Evolutionary conservation across 2,113 vertebrate genomes (phyloP).

Genomic region (Cyphomyrus discorhynchus): DNA sequence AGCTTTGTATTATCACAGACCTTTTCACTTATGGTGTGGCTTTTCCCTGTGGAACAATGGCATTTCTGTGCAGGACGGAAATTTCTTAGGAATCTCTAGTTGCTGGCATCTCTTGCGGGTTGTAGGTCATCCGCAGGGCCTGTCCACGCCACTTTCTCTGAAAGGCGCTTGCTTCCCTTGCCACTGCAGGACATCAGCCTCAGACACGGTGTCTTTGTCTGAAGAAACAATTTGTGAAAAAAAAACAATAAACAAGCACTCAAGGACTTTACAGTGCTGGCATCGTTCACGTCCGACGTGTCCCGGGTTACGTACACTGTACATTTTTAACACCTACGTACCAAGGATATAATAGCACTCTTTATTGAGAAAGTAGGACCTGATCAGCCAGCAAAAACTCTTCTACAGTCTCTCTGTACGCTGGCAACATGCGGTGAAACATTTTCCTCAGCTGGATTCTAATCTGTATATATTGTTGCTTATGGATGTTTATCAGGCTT

Average conservation of each 20-base stretch:
- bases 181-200: not conserved
- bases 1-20: not conserved
- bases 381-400: not conserved
- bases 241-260: not conserved
- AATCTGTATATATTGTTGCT: not conserved
- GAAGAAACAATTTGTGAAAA: not conserved
- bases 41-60: not conserved
- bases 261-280: not conserved
- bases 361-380: not conserved
- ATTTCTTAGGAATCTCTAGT: constrained; percentile 2
- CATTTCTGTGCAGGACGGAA: constrained; percentile 8
- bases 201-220: not conserved
- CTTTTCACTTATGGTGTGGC: not conserved
- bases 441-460: not conserved
- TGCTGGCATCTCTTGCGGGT: constrained; percentile 15
- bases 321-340: constrained; percentile 2
- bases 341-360: not conserved
- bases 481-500: not conserved
- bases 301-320: not conserved
- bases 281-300: not conserved
- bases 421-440: not conserved
- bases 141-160: not conserved
- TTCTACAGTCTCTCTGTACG: not conserved
- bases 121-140: not conserved
- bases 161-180: not conserved